Percentiles rank a stretch among this genome's conserved stretches.
Evolutionary conservation across 2,888 invertebrate genomes (phyloP).

Genomic region (Agrotis puta): DNA sequence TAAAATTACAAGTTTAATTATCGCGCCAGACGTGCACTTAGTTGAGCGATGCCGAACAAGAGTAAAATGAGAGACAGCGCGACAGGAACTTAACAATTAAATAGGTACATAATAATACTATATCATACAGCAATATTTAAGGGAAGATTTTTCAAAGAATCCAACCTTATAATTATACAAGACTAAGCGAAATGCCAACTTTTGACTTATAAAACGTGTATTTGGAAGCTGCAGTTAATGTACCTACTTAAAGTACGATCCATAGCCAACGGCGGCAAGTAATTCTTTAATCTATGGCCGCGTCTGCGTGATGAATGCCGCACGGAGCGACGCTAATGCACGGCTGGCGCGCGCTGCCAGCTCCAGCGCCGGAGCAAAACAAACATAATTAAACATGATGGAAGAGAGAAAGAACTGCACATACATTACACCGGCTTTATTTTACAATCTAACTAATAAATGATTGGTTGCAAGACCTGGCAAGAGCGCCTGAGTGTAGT

Average conservation of each 20-base stretch:
- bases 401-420: constrained; percentile 37
- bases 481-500: neutral
- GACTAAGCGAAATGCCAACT: constrained; percentile 10
- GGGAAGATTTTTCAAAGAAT: neutral
- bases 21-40: constrained; percentile 48
- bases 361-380: constrained; percentile 51
- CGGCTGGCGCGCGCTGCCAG: constrained; percentile 35
- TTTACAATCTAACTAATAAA: constrained; percentile 26
- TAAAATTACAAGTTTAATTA: constrained; percentile 31
- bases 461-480: neutral
- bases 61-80: constrained; percentile 6
- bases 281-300: constrained; percentile 54
- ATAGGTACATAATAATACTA: no score
- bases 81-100: no score
- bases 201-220: constrained; percentile 15
- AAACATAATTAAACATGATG: constrained; percentile 65
- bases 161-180: neutral
- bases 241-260: constrained; percentile 33
- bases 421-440: constrained; percentile 32
- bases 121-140: neutral
- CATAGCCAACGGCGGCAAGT: constrained; percentile 22
- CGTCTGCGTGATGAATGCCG: constrained; percentile 56
- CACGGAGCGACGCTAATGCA: constrained; percentile 47
- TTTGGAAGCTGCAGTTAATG: constrained; percentile 39
- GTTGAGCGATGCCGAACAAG: constrained; percentile 31